These are phyloP conservation scores for Protophormia terraenovae DNA, from an alignment of 2,888 invertebrate species.

Conservation along the genomic window DNA sequence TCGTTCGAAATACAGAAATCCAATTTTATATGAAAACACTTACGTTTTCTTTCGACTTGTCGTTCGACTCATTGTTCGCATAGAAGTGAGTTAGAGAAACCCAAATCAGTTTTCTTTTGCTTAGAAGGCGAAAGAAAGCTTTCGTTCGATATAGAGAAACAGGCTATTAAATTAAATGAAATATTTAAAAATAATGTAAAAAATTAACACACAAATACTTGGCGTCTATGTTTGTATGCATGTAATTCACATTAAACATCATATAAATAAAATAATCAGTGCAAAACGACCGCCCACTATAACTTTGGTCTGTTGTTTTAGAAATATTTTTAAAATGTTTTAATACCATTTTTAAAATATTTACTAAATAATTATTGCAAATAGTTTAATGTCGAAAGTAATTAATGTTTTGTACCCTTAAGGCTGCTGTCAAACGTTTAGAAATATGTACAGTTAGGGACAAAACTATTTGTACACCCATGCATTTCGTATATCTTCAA, in stretches of 20 bases:
- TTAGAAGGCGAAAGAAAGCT: too few species aligned
- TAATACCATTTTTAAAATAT: background rate
- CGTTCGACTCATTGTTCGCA: too few species aligned
- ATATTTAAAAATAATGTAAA: slow-evolving; percentile 33
- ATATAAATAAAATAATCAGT: slow-evolving; percentile 39
- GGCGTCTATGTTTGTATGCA: background rate
- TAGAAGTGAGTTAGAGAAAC: too few species aligned
- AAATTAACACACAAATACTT: background rate
- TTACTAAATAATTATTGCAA: slow-evolving; percentile 12
- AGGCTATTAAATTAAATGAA: background rate
- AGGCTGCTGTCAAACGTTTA: background rate
- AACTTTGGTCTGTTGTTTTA: background rate
- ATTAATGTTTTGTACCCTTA: slow-evolving; percentile 10
- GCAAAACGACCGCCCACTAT: slow-evolving; percentile 46
- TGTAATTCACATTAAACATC: background rate
- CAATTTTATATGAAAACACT: too few species aligned
- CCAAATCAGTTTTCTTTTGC: too few species aligned
- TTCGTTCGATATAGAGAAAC: too few species aligned
- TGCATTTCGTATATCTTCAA: too few species aligned
- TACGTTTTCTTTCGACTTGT: too few species aligned
- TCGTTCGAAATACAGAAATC: too few species aligned
- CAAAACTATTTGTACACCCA: too few species aligned
- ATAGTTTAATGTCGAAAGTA: background rate
- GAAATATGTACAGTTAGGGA: too few species aligned
- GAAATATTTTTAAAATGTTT: slow-evolving; percentile 11